A percentile compares a stretch with the other conserved stretches of the same genome.
Evolutionary conservation across 2,888 invertebrate genomes (phyloP).

Genomic region (Marasmarcha lunaedactyla): DNA sequence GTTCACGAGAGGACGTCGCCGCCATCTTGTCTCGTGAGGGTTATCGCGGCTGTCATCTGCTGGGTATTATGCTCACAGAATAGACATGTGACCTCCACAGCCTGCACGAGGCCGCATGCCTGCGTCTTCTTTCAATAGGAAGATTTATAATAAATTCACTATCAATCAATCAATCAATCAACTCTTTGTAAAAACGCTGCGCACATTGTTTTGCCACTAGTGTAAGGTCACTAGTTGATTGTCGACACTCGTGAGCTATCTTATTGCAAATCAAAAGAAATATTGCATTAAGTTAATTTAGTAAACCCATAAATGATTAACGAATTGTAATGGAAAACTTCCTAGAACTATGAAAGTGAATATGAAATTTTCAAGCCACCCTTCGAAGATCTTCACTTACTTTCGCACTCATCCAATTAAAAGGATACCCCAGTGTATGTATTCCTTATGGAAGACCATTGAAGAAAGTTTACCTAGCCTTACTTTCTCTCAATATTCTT

Average conservation of each 20-base stretch:
- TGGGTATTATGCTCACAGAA: slow-evolving; percentile 42
- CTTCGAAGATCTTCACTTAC: too few species aligned
- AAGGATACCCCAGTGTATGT: too few species aligned
- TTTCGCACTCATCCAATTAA: too few species aligned
- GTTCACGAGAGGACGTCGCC: slow-evolving; percentile 4
- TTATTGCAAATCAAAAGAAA: slow-evolving; percentile 4
- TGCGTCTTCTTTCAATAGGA: slow-evolving; percentile 34
- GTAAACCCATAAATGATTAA: too few species aligned
- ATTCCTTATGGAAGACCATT: slow-evolving; percentile 25
- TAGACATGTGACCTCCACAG: slow-evolving; percentile 45
- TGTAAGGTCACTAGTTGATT: slow-evolving; percentile 3
- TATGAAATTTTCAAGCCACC: too few species aligned
- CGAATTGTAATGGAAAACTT: too few species aligned
- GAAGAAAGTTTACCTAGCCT: slow-evolving; percentile 5
- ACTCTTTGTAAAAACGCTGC: slow-evolving; percentile 17
- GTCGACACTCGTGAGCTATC: background rate
- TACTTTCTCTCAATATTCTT: too few species aligned
- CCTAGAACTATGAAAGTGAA: too few species aligned
- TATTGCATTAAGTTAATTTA: too few species aligned
- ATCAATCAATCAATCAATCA: background rate
- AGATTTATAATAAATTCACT: slow-evolving; percentile 21
- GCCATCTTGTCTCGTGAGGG: slow-evolving; percentile 18
- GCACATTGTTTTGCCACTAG: slow-evolving; percentile 13
- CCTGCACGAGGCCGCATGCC: slow-evolving; percentile 36
- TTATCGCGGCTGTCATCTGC: slow-evolving; percentile 52